Conservation (phyloP, 1,140 invertebrate genomes). For the Teleogryllus occipitalis region DNA sequence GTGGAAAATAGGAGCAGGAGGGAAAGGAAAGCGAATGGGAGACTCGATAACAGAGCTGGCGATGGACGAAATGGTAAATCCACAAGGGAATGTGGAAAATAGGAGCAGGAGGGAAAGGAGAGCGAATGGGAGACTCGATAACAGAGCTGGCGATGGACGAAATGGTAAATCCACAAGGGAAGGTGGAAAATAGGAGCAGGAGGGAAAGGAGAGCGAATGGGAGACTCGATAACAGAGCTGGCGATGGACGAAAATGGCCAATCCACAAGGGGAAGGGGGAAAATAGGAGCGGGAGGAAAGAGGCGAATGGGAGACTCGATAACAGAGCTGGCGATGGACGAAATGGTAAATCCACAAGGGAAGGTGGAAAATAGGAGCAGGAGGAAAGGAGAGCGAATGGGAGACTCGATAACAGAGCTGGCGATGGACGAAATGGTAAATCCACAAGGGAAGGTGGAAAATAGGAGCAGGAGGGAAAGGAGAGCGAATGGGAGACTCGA, state of each 20-base stretch:
- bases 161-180: background rate
- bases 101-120: background rate
- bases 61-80: background rate
- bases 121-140: background rate
- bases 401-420: background rate
- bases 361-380: background rate
- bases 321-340: background rate
- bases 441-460: background rate
- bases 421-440: background rate
- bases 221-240: background rate
- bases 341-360: background rate
- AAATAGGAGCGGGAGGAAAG: background rate
- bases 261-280: background rate
- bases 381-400: background rate
- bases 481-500: background rate
- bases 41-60: background rate
- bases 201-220: background rate
- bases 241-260: background rate
- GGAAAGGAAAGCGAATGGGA: background rate
- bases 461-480: background rate
- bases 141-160: background rate
- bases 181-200: background rate
- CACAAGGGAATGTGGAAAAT: background rate
- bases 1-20: background rate
- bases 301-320: background rate